Evolutionary conservation across 2,797 vertebrate species (phyloP), one percentile per base, ranked within the genome.

Genomic region (Otus scops): DNA sequence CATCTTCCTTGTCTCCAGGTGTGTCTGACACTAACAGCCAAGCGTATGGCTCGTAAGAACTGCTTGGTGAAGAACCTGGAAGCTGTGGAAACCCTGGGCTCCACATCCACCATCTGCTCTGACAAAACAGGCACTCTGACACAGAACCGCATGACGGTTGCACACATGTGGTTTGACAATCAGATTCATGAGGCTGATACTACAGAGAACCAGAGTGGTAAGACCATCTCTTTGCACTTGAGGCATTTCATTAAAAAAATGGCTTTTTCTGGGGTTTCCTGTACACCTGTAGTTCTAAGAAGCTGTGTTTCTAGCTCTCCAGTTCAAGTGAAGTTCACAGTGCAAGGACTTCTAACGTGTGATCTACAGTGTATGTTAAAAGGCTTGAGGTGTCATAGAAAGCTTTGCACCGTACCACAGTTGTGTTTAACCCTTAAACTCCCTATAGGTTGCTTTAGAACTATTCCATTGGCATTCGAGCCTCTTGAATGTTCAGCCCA

Each of bases 1-100:
- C 3, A 0, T 59, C 15, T 32, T 71, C 16, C 30, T 92, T 79
- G 34, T 38, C 47, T 84, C 13, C 64, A 99, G 99, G 99, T 99
- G 24, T 99, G 99, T 96, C 97, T 99, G 97, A 99, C 99, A 4
- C 98, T 99, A 82, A 99, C 99, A 12, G 99, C 99, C 48, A 99
- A 99, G 93, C 99, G 99, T 34, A 99, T 99, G 99, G 99, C 99
- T 28, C 98, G 99, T 94, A 99, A 99, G 95, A 99, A 99, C 98
- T 99, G 99, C 93, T 96, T 99, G 91, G 99, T 99, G 75, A 99
- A 99, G 98, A 99, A 99, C 97, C 63, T 99, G 50, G 99, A 99
- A 96, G 99, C 99, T 0, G 99, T 99, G 15, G 99, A 99, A 96
- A 99, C 99, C 1, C 94, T 99, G 82, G 99, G 99, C 11, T 99